These are phyloP conservation scores for Nasua narica DNA, from an alignment of 2,797 vertebrate species.

Conservation along the genomic window DNA sequence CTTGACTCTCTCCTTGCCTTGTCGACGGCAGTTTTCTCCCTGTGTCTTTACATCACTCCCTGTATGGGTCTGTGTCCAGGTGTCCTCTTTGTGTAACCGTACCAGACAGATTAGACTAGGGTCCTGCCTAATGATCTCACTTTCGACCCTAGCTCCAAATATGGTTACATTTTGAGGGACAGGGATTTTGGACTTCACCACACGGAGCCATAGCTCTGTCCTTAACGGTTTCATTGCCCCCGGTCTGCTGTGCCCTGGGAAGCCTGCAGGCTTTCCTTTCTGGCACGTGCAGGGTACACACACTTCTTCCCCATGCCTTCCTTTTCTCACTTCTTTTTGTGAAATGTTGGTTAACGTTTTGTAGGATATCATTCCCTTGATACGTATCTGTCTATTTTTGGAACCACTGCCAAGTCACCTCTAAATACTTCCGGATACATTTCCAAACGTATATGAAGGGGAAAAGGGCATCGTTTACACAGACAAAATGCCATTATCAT, in stretches of 20 bases:
- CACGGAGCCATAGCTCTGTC: not conserved
- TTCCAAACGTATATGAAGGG: not conserved
- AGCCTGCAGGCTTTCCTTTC: not conserved
- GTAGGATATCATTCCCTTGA: not conserved
- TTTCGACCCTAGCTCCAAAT: not conserved
- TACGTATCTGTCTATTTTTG: not conserved
- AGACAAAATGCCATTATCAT: not conserved
- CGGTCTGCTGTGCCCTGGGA: not conserved
- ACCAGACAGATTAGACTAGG: not conserved
- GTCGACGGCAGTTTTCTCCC: not conserved
- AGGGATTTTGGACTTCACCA: not conserved
- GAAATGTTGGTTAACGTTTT: not conserved
- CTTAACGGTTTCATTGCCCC: not conserved
- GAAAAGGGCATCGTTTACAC: not conserved
- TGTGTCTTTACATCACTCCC: not conserved
- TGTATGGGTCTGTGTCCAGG: not conserved
- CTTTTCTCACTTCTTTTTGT: not conserved
- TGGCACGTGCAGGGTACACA: not conserved
- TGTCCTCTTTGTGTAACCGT: not conserved
- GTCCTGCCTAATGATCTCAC: not conserved
- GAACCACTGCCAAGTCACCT: conserved; percentile 7
- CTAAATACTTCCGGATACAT: not conserved
- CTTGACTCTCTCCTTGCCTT: not conserved
- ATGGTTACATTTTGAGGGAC: not conserved
- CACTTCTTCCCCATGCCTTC: not conserved